Evolutionary conservation across 2,113 vertebrate genomes (phyloP), one percentile per base, ranked within the genome.

Genomic region (Ctenomys sociabilis): DNA sequence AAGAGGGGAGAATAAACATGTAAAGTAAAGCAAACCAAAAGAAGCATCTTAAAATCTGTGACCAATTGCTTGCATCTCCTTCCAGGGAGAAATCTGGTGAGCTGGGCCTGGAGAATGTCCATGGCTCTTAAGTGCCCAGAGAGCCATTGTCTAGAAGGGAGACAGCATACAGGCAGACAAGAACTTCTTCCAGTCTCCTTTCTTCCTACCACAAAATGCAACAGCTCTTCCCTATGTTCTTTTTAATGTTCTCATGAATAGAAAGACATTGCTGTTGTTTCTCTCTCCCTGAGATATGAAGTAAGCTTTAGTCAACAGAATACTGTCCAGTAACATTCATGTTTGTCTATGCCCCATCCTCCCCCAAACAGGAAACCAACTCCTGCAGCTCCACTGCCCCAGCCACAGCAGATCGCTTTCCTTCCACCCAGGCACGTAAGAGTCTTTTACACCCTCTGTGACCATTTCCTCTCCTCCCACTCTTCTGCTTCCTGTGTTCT

Each of bases 211-310:
- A 66, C 63, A 68, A 90, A 93, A 22, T 24, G 52, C 9, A 77
- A 17, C 49, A 59, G 61, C 19, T 89, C 72, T 59, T 91, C 30
- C 49, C 22, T 13, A 5, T 8, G 11, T 57, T 45, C 40, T 84
- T 84, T 85, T 73, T 78, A 83, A 0, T 87, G 22, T 82, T 95
- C 86, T 40, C 72, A 37, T 24, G n/a, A 91, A 91, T 14, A 93
- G 52, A 72, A 70, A 68, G 83, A 40, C 5, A 26, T 30, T 40
- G 3, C 28, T 66, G 54, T 28, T 32, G 19, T 70, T 83, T 88
- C 32, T 59, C 4, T 57, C 73, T 80, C 2, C 37, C 8, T 32
- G 26, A 13, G 80, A 70, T 49, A 77, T n/a, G 63, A 43, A 83
- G 3, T 24, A 82, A 77, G 14, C 90, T 88, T 83, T 81, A 85